These are phyloP conservation scores for Drosophila aldrichi DNA, from an alignment of 2,888 invertebrate species.

Conservation along the genomic window DNA sequence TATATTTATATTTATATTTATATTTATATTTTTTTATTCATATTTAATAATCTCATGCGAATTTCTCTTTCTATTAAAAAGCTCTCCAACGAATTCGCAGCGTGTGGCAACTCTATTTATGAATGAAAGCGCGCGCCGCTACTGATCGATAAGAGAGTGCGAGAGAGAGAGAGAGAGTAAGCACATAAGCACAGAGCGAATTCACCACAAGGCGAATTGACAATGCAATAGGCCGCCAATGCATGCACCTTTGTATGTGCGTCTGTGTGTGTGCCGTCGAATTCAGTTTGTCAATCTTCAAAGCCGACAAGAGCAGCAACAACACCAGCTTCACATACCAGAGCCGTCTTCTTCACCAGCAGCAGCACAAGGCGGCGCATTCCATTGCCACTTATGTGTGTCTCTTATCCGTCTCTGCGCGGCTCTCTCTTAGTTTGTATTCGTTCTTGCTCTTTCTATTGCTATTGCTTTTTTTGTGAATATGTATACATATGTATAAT, in stretches of 20 bases:
- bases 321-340: constrained; percentile 39
- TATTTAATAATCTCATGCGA: too few relatives aligned
- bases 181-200: neutral
- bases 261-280: constrained; percentile 4
- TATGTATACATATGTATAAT: too few relatives aligned
- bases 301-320: neutral
- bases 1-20: too few relatives aligned
- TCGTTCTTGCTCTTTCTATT: constrained; percentile 15
- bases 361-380: constrained; percentile 40
- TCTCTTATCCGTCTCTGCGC: constrained; percentile 17
- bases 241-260: neutral
- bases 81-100: constrained; percentile 23
- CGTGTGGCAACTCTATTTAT: constrained; percentile 36
- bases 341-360: constrained; percentile 25
- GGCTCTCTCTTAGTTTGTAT: constrained; percentile 4
- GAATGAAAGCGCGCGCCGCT: constrained; percentile 29
- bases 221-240: constrained; percentile 1
- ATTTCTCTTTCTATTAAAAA: constrained; percentile 4
- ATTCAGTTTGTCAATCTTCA: constrained; percentile 30
- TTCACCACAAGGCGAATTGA: constrained; percentile 5
- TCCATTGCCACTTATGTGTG: constrained; percentile 45
- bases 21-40: too few relatives aligned
- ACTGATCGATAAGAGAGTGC: constrained; percentile 9
- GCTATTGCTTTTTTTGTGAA: neutral
- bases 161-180: neutral